phyloP scores from a whole-genome alignment of 1,140 invertebrate species.

The Oncopeltus fasciatus region DNA sequence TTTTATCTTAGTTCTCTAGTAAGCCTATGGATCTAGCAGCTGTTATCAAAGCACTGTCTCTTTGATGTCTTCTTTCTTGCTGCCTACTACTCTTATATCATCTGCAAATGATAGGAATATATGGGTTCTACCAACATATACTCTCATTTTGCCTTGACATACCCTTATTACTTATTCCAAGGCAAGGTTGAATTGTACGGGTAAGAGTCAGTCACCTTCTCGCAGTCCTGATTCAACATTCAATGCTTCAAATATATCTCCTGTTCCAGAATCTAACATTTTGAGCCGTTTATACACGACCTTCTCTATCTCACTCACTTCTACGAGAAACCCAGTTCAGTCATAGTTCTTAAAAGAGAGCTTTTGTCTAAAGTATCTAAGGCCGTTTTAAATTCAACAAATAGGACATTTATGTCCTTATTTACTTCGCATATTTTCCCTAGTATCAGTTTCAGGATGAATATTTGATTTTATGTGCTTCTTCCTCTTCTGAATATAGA shows the following conservation, averaged over 20 bases:
- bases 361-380: not conserved
- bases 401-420: not conserved
- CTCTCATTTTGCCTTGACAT: not conserved
- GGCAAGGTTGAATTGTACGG: not conserved
- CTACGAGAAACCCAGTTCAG: not conserved
- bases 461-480: not conserved
- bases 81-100: not conserved
- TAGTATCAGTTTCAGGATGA: not conserved
- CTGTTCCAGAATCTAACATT: too few species aligned
- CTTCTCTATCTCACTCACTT: not conserved
- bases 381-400: not conserved
- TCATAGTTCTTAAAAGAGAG: not conserved
- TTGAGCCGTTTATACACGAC: not conserved
- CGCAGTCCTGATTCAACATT: not conserved
- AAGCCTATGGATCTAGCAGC: too few species aligned
- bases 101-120: not conserved
- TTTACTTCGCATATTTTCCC: not conserved
- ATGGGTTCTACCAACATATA: not conserved
- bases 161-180: not conserved
- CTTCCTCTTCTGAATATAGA: not conserved
- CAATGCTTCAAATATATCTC: not conserved
- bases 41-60: too few species aligned
- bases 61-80: too few species aligned
- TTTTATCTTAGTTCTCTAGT: too few species aligned
- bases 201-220: not conserved